Evolutionary conservation across 2,113 vertebrate species (phyloP).

Genomic region (Fulmarus glacialis): DNA sequence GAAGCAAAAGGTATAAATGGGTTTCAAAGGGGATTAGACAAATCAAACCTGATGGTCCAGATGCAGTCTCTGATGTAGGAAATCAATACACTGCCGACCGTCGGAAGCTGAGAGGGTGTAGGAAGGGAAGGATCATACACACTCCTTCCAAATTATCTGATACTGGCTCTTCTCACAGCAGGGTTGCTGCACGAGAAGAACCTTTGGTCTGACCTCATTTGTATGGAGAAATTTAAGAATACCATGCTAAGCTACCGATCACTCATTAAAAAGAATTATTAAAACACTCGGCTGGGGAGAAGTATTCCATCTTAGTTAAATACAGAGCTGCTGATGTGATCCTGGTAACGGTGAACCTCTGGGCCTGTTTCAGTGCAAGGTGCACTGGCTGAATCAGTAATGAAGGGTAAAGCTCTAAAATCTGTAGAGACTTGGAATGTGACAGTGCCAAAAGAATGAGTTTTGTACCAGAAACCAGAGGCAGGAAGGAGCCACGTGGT

Average conservation of each 20-base stretch:
- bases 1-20: background rate
- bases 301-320: background rate
- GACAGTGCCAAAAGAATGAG: background rate
- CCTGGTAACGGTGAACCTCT: background rate
- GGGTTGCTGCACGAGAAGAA: background rate
- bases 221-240: background rate
- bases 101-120: background rate
- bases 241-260: background rate
- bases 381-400: background rate
- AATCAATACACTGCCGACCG: background rate
- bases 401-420: background rate
- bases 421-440: background rate
- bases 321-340: background rate
- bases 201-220: background rate
- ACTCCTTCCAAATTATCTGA: background rate
- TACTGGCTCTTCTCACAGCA: background rate
- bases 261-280: background rate
- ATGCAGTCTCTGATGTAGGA: background rate
- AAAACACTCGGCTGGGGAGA: background rate
- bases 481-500: background rate
- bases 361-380: background rate
- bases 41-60: background rate
- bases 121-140: background rate
- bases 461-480: background rate
- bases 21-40: background rate